Evolutionary conservation across 2,888 invertebrate species (phyloP).

Genomic region (Plemyria rubiginata): DNA sequence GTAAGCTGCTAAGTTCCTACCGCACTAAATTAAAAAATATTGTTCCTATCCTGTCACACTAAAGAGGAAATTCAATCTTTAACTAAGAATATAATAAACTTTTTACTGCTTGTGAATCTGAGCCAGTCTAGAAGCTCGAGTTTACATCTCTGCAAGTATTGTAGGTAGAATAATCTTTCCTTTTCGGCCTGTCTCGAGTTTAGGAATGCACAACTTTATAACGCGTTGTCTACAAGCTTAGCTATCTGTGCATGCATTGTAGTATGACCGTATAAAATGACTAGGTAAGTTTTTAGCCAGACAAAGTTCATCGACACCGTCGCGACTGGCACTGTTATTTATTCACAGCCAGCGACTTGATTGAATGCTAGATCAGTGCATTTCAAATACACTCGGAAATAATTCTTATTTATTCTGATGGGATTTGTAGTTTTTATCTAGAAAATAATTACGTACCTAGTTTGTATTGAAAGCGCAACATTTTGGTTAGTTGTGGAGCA

Average conservation of each 20-base stretch:
- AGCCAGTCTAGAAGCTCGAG: not conserved
- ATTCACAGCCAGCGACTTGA: conserved; percentile 37
- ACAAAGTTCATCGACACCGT: conserved; percentile 39
- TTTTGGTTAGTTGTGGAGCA: no score
- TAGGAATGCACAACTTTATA: no score
- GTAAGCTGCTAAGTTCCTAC: no score
- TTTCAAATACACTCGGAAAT: conserved; percentile 17
- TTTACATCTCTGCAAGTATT: not conserved
- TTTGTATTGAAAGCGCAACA: not conserved
- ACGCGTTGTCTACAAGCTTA: no score
- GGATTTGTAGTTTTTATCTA: not conserved
- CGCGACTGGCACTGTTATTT: conserved; percentile 18
- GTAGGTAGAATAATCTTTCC: no score
- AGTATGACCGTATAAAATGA: not conserved
- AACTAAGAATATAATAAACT: no score
- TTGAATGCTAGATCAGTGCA: conserved; percentile 45
- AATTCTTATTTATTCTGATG: conserved; percentile 9
- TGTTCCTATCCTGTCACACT: no score
- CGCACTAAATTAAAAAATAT: no score
- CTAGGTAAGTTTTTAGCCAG: conserved; percentile 1
- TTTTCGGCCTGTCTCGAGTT: no score
- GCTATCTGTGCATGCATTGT: not conserved
- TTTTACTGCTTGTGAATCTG: no score
- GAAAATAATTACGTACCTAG: not conserved
- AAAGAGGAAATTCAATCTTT: not conserved